A percentile compares a stretch with the other conserved stretches of the same genome.
phyloP scores from a whole-genome alignment of 2,888 invertebrate species.

The Allolobophora icterica region DNA sequence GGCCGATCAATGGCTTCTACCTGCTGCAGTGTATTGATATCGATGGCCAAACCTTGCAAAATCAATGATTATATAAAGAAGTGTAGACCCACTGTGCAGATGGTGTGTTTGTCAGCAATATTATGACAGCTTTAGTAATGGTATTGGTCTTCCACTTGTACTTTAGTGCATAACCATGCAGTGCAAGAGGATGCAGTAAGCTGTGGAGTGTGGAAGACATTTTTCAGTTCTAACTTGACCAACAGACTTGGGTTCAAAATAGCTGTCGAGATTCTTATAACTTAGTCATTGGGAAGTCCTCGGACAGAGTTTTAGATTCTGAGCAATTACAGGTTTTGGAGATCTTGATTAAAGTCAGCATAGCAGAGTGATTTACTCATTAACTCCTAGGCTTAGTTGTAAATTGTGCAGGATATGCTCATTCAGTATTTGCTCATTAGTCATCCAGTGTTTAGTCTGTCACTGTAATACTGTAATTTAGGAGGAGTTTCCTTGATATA shows the following conservation, averaged over 20 bases:
- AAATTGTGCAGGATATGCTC: too few species aligned
- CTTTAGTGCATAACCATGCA: background rate
- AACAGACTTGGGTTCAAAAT: background rate
- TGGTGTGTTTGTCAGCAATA: conserved; percentile 4
- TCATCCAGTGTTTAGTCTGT: too few species aligned
- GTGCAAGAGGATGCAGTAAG: background rate
- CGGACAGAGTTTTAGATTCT: background rate
- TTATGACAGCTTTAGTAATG: background rate
- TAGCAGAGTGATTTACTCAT: too few species aligned
- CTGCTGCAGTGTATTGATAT: conserved; percentile 20
- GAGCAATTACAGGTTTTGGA: too few species aligned
- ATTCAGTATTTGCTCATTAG: too few species aligned
- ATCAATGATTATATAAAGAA: conserved; percentile 22
- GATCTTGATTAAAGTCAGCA: too few species aligned
- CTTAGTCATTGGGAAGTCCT: background rate
- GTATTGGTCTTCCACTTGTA: background rate
- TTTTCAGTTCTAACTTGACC: background rate
- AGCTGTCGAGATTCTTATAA: background rate
- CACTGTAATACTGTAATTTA: too few species aligned
- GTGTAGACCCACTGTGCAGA: background rate
- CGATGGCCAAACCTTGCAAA: background rate
- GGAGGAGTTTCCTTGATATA: too few species aligned
- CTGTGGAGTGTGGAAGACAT: background rate
- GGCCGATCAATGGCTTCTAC: conserved; percentile 14
- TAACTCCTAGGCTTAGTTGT: too few species aligned